A percentile compares a stretch with the other conserved stretches of the same genome.
These are phyloP conservation scores for Acholoe squamosa DNA, from an alignment of 2,888 invertebrate species.

Conservation along the genomic window DNA sequence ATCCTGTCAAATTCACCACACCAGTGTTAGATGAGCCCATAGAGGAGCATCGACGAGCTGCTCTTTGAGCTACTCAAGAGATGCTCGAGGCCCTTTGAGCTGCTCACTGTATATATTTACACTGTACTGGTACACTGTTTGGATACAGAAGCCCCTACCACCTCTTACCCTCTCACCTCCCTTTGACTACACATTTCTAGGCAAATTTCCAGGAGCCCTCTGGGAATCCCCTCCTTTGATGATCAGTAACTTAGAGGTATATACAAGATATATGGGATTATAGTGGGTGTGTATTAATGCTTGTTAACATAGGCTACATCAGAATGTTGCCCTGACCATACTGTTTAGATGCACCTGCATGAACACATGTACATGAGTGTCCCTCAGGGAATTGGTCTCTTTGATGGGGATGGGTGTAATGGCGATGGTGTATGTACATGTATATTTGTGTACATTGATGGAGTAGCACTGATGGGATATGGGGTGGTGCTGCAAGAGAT, in stretches of 20 bases:
- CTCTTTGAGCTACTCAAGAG: background rate
- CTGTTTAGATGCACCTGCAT: background rate
- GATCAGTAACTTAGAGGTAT: background rate
- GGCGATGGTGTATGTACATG: background rate
- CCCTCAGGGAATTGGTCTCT: background rate
- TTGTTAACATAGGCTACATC: constrained; percentile 3
- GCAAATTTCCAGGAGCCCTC: background rate
- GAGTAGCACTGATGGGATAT: background rate
- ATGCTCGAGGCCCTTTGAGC: background rate
- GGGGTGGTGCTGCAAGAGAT: no score
- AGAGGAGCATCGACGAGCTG: background rate
- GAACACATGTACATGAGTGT: background rate
- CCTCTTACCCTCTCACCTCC: background rate
- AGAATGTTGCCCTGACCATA: background rate
- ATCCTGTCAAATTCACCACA: background rate
- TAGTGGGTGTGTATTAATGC: background rate
- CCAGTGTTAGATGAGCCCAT: no score
- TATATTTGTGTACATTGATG: background rate
- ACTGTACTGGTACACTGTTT: background rate
- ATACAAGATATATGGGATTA: background rate
- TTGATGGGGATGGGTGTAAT: background rate
- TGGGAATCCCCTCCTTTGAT: background rate
- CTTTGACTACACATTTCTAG: background rate
- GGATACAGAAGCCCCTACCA: constrained; percentile 13
- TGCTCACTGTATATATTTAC: background rate